A percentile compares a stretch with the other conserved stretches of the same genome.
Conservation (phyloP, 1,140 invertebrate species). For the Neodiprion virginianus region DNA sequence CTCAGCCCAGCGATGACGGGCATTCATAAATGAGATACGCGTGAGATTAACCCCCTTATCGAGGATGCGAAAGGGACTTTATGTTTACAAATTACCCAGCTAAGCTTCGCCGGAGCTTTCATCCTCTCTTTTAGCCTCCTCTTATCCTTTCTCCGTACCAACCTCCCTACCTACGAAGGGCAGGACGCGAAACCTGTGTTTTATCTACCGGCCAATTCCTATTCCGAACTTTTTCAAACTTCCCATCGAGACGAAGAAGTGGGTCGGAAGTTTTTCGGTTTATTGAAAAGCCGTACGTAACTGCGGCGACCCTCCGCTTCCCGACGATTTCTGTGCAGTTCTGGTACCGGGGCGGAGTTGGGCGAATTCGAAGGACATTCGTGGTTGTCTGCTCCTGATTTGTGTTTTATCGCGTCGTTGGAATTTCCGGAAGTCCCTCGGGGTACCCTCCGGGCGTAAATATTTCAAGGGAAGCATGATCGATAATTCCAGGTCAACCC, state of each 20-base stretch:
- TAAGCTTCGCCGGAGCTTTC: neutral
- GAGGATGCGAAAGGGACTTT: neutral
- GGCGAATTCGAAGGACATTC: neutral
- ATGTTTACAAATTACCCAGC: neutral
- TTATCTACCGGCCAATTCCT: conserved; percentile 34
- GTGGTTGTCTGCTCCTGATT: neutral
- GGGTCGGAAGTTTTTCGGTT: conserved; percentile 45
- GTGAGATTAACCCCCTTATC: neutral
- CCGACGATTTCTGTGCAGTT: neutral
- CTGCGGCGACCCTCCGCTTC: conserved; percentile 19
- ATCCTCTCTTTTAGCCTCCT: neutral
- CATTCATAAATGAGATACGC: neutral
- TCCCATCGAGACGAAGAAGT: conserved; percentile 27
- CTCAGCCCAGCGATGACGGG: too few species aligned
- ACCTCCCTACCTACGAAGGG: neutral
- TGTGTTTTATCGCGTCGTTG: too few species aligned
- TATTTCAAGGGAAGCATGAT: too few species aligned
- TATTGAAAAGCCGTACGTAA: conserved; percentile 46
- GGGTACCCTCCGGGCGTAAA: too few species aligned
- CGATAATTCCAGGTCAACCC: too few species aligned
- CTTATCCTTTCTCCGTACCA: neutral
- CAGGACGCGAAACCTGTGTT: conserved; percentile 42
- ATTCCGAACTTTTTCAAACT: conserved; percentile 13
- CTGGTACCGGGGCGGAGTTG: neutral
- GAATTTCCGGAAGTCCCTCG: too few species aligned